These are phyloP conservation scores for Pangasius sanitwongsei DNA, from an alignment of 2,797 vertebrate genomes.

Conservation along the genomic window DNA sequence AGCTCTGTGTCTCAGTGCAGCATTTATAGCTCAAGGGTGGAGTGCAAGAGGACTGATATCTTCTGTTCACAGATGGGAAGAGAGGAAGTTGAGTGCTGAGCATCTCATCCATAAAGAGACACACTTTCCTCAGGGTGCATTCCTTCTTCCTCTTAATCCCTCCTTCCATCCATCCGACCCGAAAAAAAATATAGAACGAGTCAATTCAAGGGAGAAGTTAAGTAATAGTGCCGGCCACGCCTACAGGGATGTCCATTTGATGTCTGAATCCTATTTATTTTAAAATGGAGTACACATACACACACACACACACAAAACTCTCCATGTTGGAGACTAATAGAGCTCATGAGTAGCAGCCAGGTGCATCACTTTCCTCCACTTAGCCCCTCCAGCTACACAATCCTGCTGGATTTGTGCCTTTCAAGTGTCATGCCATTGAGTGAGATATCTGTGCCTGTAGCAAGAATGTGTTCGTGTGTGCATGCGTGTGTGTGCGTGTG, in stretches of 20 bases:
- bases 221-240: neutral
- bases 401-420: constrained; percentile 49
- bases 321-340: constrained; percentile 35
- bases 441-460: constrained; percentile 40
- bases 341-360: constrained; percentile 46
- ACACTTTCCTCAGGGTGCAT: constrained; percentile 34
- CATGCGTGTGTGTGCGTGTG: neutral
- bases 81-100: constrained; percentile 42
- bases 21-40: constrained; percentile 16
- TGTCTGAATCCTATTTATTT: constrained; percentile 28
- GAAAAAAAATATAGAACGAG: constrained; percentile 10
- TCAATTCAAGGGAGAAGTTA: constrained; percentile 20
- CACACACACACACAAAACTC: neutral
- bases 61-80: constrained; percentile 50
- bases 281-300: neutral
- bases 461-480: constrained; percentile 33
- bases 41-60: constrained; percentile 50
- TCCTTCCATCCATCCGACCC: constrained; percentile 26
- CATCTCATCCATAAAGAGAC: constrained; percentile 42
- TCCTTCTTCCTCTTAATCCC: constrained; percentile 42
- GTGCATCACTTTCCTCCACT: constrained; percentile 45
- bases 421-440: constrained; percentile 43
- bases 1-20: neutral
- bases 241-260: constrained; percentile 24
- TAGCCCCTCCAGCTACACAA: constrained; percentile 50